Evolutionary conservation across 2,113 vertebrate species (phyloP), one percentile per base, ranked within the genome.

Genomic region (Elephantulus edwardii): DNA sequence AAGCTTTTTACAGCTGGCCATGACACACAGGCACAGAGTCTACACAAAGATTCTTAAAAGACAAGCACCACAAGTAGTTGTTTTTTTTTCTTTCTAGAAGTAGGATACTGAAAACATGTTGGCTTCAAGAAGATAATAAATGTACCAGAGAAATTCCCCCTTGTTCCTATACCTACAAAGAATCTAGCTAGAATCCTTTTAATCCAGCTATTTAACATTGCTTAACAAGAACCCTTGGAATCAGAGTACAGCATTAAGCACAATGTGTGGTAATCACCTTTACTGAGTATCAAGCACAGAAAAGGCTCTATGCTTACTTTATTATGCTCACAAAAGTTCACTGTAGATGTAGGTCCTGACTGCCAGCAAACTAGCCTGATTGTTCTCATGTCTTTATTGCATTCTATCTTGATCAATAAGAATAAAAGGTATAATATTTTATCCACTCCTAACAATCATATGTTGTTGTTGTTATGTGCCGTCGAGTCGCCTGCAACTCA

Each of bases 321-420:
- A 81, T 66, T 78, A 68, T 75, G 38, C 50, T 83, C 30, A 80
- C 16, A 81, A 91, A 75, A n/a, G 42, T 66, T 74, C n/a, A 70
- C 33, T 77, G 62, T 38, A 66, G 30, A 35, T 52, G n/a, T 60
- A n/a, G 88, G 90, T 71, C 44, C 58, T 83, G 9, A 58, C 46
- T 0, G 4, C 20, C 71, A 42, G 20, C 66, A 28, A 56, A 64
- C 30, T 16, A 70, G 54, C n/a, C 38, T 50, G 42, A n/a, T 75
- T 78, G 68, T 79, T 14, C 72, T 44, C 70, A 86, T 38, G 40
- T 12, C 19, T 62, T 79, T 42, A 64, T 42, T 40, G 71, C 72
- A 54, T 70, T 89, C 82, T 64, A 33, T 17, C 52, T 8, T 71
- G 78, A 46, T 74, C 48, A 88, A 35, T 0, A 44, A 20, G 46